Percentiles rank a stretch among this genome's conserved stretches.
phyloP scores from a whole-genome alignment of 1,140 invertebrate genomes.

The Scaptomyza hsui region DNA sequence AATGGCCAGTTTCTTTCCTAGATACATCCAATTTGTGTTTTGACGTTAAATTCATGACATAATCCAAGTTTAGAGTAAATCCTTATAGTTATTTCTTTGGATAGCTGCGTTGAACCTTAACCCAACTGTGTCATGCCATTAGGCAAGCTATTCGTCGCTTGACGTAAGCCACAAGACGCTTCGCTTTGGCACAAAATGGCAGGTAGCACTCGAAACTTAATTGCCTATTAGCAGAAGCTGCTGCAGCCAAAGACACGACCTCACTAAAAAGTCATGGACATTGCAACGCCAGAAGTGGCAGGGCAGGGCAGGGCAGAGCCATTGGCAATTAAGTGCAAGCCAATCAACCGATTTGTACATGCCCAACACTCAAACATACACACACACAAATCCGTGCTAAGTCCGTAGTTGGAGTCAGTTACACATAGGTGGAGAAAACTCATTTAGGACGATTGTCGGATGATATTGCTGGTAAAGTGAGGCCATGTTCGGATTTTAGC shows the following conservation, averaged over 20 bases:
- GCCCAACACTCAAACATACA: slow-evolving; percentile 72
- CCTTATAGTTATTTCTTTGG: background rate
- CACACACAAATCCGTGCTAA: slow-evolving; percentile 4
- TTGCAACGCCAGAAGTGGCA: slow-evolving; percentile 40
- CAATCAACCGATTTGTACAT: slow-evolving; percentile 81
- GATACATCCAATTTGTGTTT: no score
- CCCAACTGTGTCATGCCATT: slow-evolving; percentile 46
- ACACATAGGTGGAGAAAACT: slow-evolving; percentile 40
- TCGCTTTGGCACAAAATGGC: slow-evolving; percentile 65
- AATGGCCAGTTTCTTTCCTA: background rate
- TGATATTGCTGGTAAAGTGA: slow-evolving; percentile 46
- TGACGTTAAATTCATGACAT: background rate
- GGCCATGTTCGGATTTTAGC: background rate
- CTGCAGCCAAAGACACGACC: slow-evolving; percentile 68
- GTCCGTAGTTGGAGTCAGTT: background rate
- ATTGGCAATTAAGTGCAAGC: slow-evolving; percentile 81
- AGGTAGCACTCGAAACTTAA: slow-evolving; percentile 75
- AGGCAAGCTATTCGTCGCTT: slow-evolving; percentile 46
- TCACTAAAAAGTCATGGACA: slow-evolving; percentile 63
- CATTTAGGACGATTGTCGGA: slow-evolving; percentile 61
- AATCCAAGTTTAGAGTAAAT: background rate
- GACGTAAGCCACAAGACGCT: slow-evolving; percentile 22
- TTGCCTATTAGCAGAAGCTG: slow-evolving; percentile 78
- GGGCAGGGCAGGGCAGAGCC: slow-evolving; percentile 65
- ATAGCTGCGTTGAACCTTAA: slow-evolving; percentile 58